Evolutionary conservation across 2,797 vertebrate genomes (phyloP).

Genomic region (Gambelia wislizenii): DNA sequence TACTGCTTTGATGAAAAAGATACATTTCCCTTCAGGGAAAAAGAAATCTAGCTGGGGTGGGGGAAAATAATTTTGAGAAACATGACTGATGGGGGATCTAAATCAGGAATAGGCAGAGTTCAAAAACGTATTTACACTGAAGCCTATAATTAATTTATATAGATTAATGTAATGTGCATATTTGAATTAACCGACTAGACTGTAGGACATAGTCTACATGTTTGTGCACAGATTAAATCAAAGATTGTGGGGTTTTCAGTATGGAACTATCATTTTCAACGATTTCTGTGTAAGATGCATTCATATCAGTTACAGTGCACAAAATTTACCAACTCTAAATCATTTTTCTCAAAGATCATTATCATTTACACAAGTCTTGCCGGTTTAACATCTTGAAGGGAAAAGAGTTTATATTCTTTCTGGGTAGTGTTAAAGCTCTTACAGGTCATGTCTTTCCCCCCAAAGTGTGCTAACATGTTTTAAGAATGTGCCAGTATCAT

Average conservation of each 20-base stretch:
- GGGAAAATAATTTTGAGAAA: constrained; percentile 4
- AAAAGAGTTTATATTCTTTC: not conserved
- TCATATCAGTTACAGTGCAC: not conserved
- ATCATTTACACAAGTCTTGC: not conserved
- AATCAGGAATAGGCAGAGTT: not conserved
- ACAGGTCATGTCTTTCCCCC: not conserved
- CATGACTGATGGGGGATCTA: not conserved
- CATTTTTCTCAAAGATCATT: not conserved
- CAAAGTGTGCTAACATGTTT: not conserved
- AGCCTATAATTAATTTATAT: not conserved
- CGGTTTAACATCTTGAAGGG: not conserved
- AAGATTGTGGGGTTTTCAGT: not conserved
- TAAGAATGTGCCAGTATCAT: not conserved
- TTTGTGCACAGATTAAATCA: not conserved
- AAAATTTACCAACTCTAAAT: not conserved
- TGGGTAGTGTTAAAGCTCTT: not conserved
- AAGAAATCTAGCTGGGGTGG: not conserved
- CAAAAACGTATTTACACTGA: not conserved
- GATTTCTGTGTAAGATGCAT: not conserved
- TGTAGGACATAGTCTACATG: no score
- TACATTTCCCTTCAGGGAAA: not conserved
- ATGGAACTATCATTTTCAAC: not conserved
- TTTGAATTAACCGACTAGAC: not conserved
- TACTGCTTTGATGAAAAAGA: not conserved
- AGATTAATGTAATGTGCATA: not conserved